Base-by-base conservation (phyloP, 1,140 invertebrate genomes). In the Drosophila busckii region DNA sequence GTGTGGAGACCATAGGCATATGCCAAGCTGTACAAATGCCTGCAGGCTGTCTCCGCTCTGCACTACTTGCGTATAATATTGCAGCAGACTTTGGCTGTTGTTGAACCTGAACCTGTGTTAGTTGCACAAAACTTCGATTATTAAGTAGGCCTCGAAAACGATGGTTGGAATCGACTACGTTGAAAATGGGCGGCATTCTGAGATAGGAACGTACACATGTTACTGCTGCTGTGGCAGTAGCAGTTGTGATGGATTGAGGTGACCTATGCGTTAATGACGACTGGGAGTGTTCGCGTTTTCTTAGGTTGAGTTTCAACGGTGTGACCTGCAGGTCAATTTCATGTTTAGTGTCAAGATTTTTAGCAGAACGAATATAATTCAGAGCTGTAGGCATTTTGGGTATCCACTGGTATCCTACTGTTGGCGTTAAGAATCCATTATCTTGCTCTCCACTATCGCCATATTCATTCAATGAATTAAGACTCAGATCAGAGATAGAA, bases 131-230 rank as follows among this genome's bases (percentile, higher is more conserved):
- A 19, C 84, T 86, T 0, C 68, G 58, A 23, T 85, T 83, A 41
- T 86, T 78, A 0, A 82, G 58, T 13, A 82, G 23, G 7, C 75
- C 67, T 1, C 80, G 69, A 45, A 86, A 86, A 7, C 69, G 61
- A 3, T 69, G 58, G 31, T 71, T 86, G 2, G 70, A 68, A 19
- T 86, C 84, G 12, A 86, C 23, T 2, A 87, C 76, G 31, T 87
- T 87, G 0, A 87, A 44, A 26, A 87, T 87, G 9, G 85, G 85
- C 8, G 85, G 85, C 85, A 87, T 87, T 8, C 70, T 55, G 7
- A 80, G 25, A 4, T 66, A 70, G 0, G 59, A 45, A 8, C 35
- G 55, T 1, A 42, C 10, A 1, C 32, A 46, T n/a, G 54, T 46
- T 2, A 62, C 78, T 9, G 52, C 6, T 20, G 37, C 15, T 28